A percentile compares a stretch with the other conserved stretches of the same genome.
Evolutionary conservation across 2,113 vertebrate species (phyloP).

Genomic region (Clarias gariepinus): DNA sequence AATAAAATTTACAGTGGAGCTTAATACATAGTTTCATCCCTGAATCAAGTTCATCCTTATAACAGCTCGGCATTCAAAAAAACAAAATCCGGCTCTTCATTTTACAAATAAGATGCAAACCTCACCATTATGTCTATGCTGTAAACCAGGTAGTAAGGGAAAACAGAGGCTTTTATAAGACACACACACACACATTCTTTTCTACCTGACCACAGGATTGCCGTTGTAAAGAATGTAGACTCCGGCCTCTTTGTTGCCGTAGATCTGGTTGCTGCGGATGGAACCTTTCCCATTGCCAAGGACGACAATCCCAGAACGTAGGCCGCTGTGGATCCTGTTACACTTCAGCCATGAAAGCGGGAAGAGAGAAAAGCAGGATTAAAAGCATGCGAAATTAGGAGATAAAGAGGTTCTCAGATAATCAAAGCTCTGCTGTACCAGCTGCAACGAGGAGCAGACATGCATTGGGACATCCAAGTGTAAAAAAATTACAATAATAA

Average conservation of each 20-base stretch:
- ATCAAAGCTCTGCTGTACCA: background rate
- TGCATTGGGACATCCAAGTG: background rate
- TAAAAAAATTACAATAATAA: background rate
- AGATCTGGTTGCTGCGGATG: constrained; percentile 90
- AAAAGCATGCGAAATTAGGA: background rate
- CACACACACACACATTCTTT: constrained; percentile 12
- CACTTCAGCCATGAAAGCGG: constrained; percentile 71
- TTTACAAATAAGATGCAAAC: no score
- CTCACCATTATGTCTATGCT: background rate
- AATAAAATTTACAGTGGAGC: no score
- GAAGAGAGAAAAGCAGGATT: constrained; percentile 36
- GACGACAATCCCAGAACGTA: constrained; percentile 88
- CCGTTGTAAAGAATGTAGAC: constrained; percentile 91
- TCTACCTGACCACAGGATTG: constrained; percentile 88
- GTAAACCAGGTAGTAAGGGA: background rate
- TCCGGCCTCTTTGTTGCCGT: constrained; percentile 92
- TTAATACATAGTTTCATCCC: no score
- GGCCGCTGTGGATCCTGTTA: constrained; percentile 90
- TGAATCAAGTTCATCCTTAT: no score
- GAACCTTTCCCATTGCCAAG: constrained; percentile 88
- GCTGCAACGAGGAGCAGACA: background rate
- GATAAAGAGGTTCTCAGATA: background rate
- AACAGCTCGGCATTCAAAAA: no score
- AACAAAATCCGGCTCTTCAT: no score
- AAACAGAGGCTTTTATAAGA: background rate